Conservation (phyloP, 2,888 invertebrate genomes). For the Lycaena phlaeas region DNA sequence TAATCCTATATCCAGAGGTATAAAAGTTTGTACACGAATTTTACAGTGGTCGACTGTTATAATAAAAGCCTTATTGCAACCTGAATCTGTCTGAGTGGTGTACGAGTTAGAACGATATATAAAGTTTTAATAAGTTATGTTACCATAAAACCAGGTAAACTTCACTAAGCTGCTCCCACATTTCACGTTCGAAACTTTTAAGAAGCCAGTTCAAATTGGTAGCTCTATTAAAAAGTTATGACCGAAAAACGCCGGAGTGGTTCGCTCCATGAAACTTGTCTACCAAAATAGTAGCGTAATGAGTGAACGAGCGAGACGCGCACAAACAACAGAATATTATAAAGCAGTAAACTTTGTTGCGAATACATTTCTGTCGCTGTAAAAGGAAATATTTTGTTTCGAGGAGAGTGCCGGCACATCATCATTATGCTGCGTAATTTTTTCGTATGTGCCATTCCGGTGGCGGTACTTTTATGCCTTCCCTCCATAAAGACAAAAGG, state of each 20-base stretch:
- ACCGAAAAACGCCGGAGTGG: constrained; percentile 19
- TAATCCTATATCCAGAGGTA: no score
- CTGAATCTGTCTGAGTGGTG: background rate
- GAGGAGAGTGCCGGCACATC: constrained; percentile 65
- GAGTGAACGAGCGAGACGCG: constrained; percentile 15
- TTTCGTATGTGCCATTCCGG: constrained; percentile 67
- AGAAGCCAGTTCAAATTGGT: constrained; percentile 22
- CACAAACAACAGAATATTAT: constrained; percentile 15
- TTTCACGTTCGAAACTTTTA: constrained; percentile 20
- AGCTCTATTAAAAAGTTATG: constrained; percentile 22
- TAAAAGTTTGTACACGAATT: background rate
- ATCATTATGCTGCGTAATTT: constrained; percentile 71
- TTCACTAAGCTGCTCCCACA: constrained; percentile 17
- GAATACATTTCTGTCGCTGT: constrained; percentile 59
- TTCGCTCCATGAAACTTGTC: constrained; percentile 15
- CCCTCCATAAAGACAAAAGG: constrained; percentile 72
- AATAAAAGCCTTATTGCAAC: background rate
- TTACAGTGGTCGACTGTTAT: background rate
- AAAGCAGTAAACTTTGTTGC: constrained; percentile 40
- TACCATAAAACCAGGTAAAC: constrained; percentile 17
- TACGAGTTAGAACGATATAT: constrained; percentile 8
- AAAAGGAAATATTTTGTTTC: constrained; percentile 65
- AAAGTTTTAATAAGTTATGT: constrained; percentile 16
- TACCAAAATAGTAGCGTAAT: constrained; percentile 23
- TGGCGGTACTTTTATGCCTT: constrained; percentile 69